Base-by-base conservation (phyloP, 2,888 invertebrate species). In the Chouioia cunea region DNA sequence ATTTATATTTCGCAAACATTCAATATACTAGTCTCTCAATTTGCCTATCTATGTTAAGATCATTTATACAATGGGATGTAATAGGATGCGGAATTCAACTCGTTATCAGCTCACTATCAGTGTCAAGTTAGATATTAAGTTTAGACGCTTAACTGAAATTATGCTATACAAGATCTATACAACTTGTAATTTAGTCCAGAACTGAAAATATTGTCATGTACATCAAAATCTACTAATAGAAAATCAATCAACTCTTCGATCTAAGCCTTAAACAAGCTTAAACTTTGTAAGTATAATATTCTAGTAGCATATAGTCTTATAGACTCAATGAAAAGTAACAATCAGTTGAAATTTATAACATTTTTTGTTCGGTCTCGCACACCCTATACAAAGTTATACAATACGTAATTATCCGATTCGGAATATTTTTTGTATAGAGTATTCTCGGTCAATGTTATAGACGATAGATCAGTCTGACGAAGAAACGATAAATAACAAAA, bases 81-180 rank as follows among this genome's bases (percentile, higher is more conserved):
- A 50, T 14, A 16, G 50, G 22, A 14, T 50, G 22, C 47, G n/a
- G 27, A 20, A 66, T 66, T 59, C 18, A 66, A 46, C 53, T 53
- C 3, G 27, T 66, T 36, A 59, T 46, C 44, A 8, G 15, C 59
- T 18, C 47, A 36, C 46, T 53, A 18, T 46, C 46, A 53, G 53
- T 66, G 53, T 59, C 59, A 53, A 54, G 46, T 66, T 66, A 44
- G 47, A 44, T 8, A n/a, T 53, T 47, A 66, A 66, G 66, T 66
- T 66, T 27, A 36, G 18, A 6, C 59, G 46, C 59, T 66, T 59
- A 53, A 59, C 53, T 59, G 59, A 66, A 66, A 59, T 46, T 66
- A 47, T 53, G 47, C 59, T 36, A 44, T 18, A 53, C 52, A 18
- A 16, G 53, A 59, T 59, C 59, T 46, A 59, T 66, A 20, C 53